These are phyloP conservation scores for Scaptomyza cyrtandrae DNA, from an alignment of 2,888 invertebrate species.

Conservation along the genomic window DNA sequence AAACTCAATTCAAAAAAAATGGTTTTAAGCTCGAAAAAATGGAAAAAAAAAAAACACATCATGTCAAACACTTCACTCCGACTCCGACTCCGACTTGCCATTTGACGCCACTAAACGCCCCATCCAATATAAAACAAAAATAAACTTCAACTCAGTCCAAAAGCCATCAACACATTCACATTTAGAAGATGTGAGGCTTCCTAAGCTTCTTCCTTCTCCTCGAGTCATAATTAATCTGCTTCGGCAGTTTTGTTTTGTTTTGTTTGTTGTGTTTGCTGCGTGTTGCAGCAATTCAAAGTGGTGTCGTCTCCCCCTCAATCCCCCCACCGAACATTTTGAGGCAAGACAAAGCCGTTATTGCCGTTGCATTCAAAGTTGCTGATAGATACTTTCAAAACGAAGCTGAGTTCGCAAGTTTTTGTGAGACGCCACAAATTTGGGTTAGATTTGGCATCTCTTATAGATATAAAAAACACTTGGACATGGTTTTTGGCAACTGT, in stretches of 20 bases:
- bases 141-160: constrained; percentile 32
- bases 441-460: constrained; percentile 64
- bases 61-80: constrained; percentile 71
- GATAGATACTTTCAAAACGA: constrained; percentile 70
- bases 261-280: constrained; percentile 52
- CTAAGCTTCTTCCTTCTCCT: constrained; percentile 56
- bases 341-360: constrained; percentile 52
- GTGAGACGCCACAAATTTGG: constrained; percentile 50
- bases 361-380: constrained; percentile 46
- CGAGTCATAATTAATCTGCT: constrained; percentile 75
- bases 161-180: constrained; percentile 72
- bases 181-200: constrained; percentile 48
- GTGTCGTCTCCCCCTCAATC: constrained; percentile 31
- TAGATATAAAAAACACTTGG: constrained; percentile 42
- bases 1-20: constrained; percentile 61
- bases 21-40: constrained; percentile 65
- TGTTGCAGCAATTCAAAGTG: constrained; percentile 77
- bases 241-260: constrained; percentile 54
- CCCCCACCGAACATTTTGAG: constrained; percentile 34
- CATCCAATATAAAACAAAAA: constrained; percentile 30
- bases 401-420: constrained; percentile 32
- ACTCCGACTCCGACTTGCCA: not conserved
- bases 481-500: constrained; percentile 20
- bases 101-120: constrained; percentile 27
- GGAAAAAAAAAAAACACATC: constrained; percentile 61